Conservation (phyloP, 1,140 invertebrate genomes). For the Hylaeus volcanicus region DNA sequence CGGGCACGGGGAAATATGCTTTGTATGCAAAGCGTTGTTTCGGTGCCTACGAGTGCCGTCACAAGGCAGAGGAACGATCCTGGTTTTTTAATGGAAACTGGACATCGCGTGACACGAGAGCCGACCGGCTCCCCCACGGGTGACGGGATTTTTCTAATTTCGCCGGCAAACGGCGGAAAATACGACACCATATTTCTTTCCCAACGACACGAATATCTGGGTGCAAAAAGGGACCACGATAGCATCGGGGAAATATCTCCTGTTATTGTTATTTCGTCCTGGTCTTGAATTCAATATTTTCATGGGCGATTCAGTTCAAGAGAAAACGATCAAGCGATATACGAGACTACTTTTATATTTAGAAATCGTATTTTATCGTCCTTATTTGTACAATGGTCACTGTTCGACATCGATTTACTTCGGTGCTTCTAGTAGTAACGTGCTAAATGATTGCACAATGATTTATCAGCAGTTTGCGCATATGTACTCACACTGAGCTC, state of each 20-base stretch:
- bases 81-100: slow-evolving; percentile 9
- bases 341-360: too few relatives aligned
- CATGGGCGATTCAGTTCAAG: too few relatives aligned
- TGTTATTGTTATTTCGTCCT: neutral
- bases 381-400: too few relatives aligned
- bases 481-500: too few relatives aligned
- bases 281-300: neutral
- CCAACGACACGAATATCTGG: neutral
- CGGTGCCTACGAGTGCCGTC: neutral
- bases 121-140: neutral
- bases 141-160: slow-evolving; percentile 13
- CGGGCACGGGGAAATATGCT: slow-evolving; percentile 25
- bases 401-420: too few relatives aligned
- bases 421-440: too few relatives aligned
- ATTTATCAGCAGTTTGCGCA: too few relatives aligned
- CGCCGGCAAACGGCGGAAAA: neutral
- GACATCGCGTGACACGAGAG: neutral
- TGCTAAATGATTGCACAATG: too few relatives aligned
- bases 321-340: too few relatives aligned
- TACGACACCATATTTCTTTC: slow-evolving; percentile 10
- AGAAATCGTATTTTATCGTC: too few relatives aligned
- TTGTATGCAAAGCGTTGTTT: slow-evolving; percentile 35
- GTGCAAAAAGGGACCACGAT: neutral
- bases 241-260: neutral
- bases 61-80: neutral